These are phyloP conservation scores for Lochmaea capreae DNA, from an alignment of 2,888 invertebrate genomes.

Conservation along the genomic window DNA sequence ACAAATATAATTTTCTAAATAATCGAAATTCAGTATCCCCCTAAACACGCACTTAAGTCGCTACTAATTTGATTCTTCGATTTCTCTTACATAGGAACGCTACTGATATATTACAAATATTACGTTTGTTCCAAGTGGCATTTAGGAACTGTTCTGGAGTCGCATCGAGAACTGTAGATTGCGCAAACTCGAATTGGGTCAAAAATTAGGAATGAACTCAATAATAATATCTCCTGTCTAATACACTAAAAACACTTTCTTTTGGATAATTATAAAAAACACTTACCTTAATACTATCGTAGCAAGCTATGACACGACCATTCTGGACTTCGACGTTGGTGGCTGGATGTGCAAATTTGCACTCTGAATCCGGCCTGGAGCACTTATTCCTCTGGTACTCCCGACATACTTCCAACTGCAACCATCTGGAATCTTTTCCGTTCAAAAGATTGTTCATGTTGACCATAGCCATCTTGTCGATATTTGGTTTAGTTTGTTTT, in stretches of 20 bases:
- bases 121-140: too few relatives aligned
- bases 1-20: too few relatives aligned
- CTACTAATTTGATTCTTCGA: too few relatives aligned
- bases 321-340: conserved; percentile 99
- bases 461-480: conserved; percentile 81
- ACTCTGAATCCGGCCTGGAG: conserved; percentile 98
- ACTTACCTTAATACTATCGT: conserved; percentile 99
- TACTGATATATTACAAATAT: too few relatives aligned
- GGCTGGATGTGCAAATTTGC: conserved; percentile 99
- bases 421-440: conserved; percentile 99
- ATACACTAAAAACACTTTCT: background rate
- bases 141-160: too few relatives aligned
- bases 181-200: too few relatives aligned
- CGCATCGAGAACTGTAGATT: too few relatives aligned
- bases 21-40: too few relatives aligned
- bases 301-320: conserved; percentile 99
- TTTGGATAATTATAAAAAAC: background rate
- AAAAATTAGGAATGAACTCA: too few relatives aligned
- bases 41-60: too few relatives aligned
- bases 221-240: background rate
- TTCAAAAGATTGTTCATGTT: conserved; percentile 97
- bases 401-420: conserved; percentile 98
- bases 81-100: too few relatives aligned
- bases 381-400: conserved; percentile 99
- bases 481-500: conserved; percentile 25